Conservation (phyloP, 2,888 invertebrate genomes). For the Eucriotettix oculatus region DNA sequence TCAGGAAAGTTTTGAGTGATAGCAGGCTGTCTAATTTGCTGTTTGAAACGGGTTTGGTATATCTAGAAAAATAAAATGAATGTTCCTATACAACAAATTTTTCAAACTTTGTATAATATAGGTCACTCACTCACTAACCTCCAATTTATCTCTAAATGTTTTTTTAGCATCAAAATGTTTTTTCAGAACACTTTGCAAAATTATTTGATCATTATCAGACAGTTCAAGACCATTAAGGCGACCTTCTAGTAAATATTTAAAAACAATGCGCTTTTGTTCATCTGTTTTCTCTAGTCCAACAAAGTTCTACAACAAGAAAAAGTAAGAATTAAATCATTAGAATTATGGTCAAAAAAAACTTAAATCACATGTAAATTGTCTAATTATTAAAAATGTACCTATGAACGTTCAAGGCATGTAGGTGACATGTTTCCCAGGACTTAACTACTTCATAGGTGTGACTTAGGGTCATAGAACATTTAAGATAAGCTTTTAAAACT, state of each 20-base stretch:
- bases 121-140: conserved; percentile 6
- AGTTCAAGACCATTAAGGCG: conserved; percentile 66
- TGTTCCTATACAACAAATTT: background rate
- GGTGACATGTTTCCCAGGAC: no score
- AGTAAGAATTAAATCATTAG: background rate
- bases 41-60: conserved; percentile 47
- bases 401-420: no score
- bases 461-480: no score
- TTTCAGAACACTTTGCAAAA: conserved; percentile 35
- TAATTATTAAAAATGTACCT: no score
- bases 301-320: conserved; percentile 21
- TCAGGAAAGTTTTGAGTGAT: conserved; percentile 59
- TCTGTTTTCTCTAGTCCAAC: conserved; percentile 26
- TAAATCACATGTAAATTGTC: no score
- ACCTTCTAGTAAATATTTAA: conserved; percentile 68
- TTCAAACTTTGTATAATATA: background rate
- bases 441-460: no score
- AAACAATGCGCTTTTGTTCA: conserved; percentile 52
- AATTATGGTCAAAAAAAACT: no score
- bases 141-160: conserved; percentile 47
- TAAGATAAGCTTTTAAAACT: no score
- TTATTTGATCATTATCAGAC: conserved; percentile 30
- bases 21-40: conserved; percentile 45
- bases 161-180: conserved; percentile 39
- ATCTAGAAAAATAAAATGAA: conserved; percentile 18